phyloP scores from a whole-genome alignment of 2,113 vertebrate genomes.

The rabbit (Oryctolagus cuniculus) region mOryCun1.1 NC_091436.1:42384001-42384500 shows the following conservation, averaged over 20 bases:
- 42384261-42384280: background rate
- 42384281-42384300: background rate
- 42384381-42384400: background rate
- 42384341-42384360: background rate
- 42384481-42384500: background rate
- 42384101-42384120: constrained; percentile 3
- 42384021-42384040: too few species aligned
- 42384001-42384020: constrained; percentile 21
- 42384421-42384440: background rate
- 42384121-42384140: background rate
- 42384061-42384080: constrained; percentile 12
- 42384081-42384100: background rate
- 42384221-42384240: background rate
- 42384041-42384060: too few species aligned
- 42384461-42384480: constrained; percentile 3
- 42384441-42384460: background rate
- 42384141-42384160: background rate
- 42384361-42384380: constrained; percentile 35
- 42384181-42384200: background rate
- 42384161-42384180: background rate
- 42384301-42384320: background rate
- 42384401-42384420: background rate
- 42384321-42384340: background rate
- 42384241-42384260: constrained; percentile 17
- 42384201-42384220: background rate